Conservation (phyloP, 2,797 vertebrate species). For the Glyptemys insculpta region DNA sequence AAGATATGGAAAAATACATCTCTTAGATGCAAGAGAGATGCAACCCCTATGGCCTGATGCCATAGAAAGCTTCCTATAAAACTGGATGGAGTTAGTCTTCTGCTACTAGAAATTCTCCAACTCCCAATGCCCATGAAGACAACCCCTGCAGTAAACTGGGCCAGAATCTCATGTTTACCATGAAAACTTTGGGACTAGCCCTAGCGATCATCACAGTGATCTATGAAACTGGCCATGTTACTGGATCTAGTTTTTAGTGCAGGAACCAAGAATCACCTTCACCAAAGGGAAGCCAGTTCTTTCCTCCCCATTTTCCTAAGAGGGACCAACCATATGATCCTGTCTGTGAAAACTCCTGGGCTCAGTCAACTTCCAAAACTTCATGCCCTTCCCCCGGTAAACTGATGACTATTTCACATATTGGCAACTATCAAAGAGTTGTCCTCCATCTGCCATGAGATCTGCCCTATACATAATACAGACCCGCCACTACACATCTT, state of each 20-base stretch:
- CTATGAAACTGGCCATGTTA: not conserved
- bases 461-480: not conserved
- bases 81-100: not conserved
- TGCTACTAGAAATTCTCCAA: not conserved
- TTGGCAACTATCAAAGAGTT: not conserved
- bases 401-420: not conserved
- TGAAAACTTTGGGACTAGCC: not conserved
- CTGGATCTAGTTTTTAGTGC: not conserved
- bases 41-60: not conserved
- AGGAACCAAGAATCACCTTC: not conserved
- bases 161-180: not conserved
- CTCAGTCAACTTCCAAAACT: not conserved
- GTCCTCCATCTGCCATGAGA: not conserved
- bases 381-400: not conserved
- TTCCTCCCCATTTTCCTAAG: not conserved
- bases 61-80: not conserved
- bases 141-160: not conserved
- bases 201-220: not conserved
- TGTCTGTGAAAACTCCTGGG: not conserved
- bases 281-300: not conserved
- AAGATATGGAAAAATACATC: not conserved
- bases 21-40: not conserved
- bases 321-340: not conserved
- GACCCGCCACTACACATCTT: not conserved
- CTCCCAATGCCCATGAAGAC: not conserved